A percentile compares a stretch with the other conserved stretches of the same genome.
These are phyloP conservation scores for Laterallus jamaicensis DNA, from an alignment of 2,113 vertebrate species.

Conservation along the genomic window DNA sequence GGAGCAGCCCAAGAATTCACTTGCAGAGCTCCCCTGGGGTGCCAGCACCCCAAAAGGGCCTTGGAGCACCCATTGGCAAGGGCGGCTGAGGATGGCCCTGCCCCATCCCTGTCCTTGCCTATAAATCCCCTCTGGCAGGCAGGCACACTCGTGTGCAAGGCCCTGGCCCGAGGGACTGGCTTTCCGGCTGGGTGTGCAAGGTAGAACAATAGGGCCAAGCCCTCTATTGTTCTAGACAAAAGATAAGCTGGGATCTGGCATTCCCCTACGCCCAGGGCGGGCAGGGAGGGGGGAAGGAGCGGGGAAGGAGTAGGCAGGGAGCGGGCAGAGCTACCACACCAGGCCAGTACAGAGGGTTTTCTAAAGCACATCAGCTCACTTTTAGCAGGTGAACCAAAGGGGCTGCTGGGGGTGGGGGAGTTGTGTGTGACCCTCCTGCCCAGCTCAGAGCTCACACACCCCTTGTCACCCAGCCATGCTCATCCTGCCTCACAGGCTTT, in stretches of 20 bases:
- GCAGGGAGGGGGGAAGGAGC: not conserved
- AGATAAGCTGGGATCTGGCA: slow-evolving; percentile 53
- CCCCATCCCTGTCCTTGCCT: not conserved
- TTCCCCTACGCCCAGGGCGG: not conserved
- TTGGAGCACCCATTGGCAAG: fast-evolving
- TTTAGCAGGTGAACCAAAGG: not conserved
- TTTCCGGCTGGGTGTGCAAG: slow-evolving; percentile 23
- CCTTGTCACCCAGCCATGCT: not conserved
- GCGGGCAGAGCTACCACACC: not conserved
- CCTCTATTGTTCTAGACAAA: slow-evolving; percentile 50
- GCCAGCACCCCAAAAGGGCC: not conserved
- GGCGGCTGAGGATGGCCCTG: not conserved
- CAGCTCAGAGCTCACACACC: not conserved
- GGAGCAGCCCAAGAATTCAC: not conserved
- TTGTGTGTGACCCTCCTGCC: no score
- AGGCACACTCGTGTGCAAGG: not conserved
- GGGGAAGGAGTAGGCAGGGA: not conserved
- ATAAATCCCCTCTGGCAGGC: not conserved
- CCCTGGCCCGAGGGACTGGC: not conserved
- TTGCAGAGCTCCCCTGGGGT: not conserved
- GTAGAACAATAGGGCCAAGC: slow-evolving; percentile 63
- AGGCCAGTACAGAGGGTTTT: not conserved
- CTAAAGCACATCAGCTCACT: not conserved
- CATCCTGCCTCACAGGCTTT: not conserved
- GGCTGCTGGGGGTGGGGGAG: not conserved